Evolutionary conservation across 2,888 invertebrate species (phyloP), one percentile per base, ranked within the genome.

Genomic region (Drosophila villosipedis): DNA sequence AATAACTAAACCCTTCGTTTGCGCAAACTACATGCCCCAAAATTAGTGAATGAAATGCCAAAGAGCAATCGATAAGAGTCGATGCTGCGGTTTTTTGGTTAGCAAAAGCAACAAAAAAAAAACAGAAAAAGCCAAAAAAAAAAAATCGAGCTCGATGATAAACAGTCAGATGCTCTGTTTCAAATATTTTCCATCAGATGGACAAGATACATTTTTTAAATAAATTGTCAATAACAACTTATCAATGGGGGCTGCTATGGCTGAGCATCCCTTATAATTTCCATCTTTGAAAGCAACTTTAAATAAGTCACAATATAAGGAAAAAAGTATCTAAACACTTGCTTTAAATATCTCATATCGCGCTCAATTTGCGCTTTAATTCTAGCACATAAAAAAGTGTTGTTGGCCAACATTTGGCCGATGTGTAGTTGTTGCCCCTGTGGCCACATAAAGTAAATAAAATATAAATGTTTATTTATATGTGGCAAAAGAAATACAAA

Each of bases 31-130:
- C 83, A 78, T 57, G 67, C 69, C 74, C 84, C 68, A 81, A 91
- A 87, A 89, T 84, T 91, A 89, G 79, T 79, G 79, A 82, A 87
- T 84, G 74, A 87, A 89, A 90, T 72, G 72, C 73, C 72, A 75
- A 69, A 81, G 71, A 64, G 70, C 67, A 79, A 73, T 57, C 73
- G 53, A 70, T 77, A 67, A 66, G 72, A 73, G 67, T 68, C 76
- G 64, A 62, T 73, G 57, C 79, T 73, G 71, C 58, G 83, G 73
- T 39, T 57, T 71, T 80, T 66, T 47, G 68, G 62, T 68, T 49
- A 50, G 55, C 39, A 66, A 68, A 62, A 53, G 65, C 62, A 39
- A 66, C 16, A 70, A 78, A 68, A 66, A 54, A 55, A 37, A 28
- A n/a, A n/a, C 4, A 4, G 4, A 3, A 57, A 10, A 30, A 4